Evolutionary conservation across 1,140 invertebrate genomes (phyloP), one percentile per base, ranked within the genome.

Genomic region (Stenopsyche tienmushanensis): DNA sequence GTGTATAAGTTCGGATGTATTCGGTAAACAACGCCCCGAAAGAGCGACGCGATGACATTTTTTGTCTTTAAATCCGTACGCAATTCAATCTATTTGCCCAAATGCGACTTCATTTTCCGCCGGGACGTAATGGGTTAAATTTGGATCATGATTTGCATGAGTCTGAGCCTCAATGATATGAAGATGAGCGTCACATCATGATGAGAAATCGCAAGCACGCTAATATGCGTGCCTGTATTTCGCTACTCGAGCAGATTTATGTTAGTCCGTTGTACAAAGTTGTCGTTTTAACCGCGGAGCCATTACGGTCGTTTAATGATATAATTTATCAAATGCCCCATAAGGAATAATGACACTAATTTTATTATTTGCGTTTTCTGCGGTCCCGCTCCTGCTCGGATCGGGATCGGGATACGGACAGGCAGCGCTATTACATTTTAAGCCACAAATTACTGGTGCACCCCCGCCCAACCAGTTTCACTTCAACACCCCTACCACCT

Each of bases 281-380:
- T 42, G 57, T 60, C 57, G 57, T 47, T 41, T 60, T 60, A 60
- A 60, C 57, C 57, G 57, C 57, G 57, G n/a, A 60, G 34, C 57
- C 57, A 60, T 60, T 60, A 60, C 57, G 57, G 57, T 49, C 57
- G 57, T 60, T 60, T 60, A 60, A 60, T 60, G 57, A 60, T 42
- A 60, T 34, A 60, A 60, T 60, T 60, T 60, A 60, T 60, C 57
- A 60, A 60, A 60, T 60, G 57, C 57, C 57, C 57, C 57, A 60
- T 60, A 60, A 60, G 57, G 57, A 60, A 44, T 60, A 60, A 60
- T 60, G 57, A 60, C 57, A 60, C 57, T 60, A 60, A 60, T 60
- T 60, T 60, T 60, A 60, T 60, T 60, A 60, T 60, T 60, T 60
- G 57, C 57, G 57, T 60, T 60, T 60, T 60, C 57, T 60, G 57